Percentiles rank a stretch among this genome's conserved stretches.
Conservation (phyloP, 35 echinoderm and acorn worm species). For the Ptychodera flava region DNA sequence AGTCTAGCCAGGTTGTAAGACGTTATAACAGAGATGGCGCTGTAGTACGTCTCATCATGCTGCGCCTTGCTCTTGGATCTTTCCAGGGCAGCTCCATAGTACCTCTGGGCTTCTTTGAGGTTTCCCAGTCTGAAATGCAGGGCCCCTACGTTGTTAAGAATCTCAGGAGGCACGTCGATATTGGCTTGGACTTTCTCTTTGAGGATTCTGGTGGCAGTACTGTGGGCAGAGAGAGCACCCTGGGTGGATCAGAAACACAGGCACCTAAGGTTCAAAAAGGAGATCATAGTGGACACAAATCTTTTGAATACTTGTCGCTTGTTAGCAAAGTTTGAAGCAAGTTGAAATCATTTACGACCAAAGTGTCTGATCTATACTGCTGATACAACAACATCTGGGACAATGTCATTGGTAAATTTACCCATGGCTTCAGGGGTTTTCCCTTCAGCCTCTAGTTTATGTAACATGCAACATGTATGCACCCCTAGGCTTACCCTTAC, state of each 20-base stretch:
- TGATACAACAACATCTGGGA: too few relatives aligned
- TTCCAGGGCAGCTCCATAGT: constrained; percentile 86
- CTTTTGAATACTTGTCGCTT: too few relatives aligned
- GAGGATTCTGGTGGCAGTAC: constrained; percentile 84
- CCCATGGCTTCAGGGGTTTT: too few relatives aligned
- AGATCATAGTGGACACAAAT: too few relatives aligned
- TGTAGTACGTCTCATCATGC: constrained; percentile 95
- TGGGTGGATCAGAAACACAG: constrained; percentile 1
- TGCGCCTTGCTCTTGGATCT: constrained; percentile 55
- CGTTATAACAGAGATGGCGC: constrained; percentile 87
- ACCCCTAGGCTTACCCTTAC: too few relatives aligned
- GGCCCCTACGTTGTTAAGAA: constrained; percentile 92
- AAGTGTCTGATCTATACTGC: too few relatives aligned
- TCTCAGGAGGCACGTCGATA: constrained; percentile 87
- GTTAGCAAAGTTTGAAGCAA: too few relatives aligned
- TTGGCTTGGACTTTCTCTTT: constrained; percentile 89
- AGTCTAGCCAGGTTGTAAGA: constrained; percentile 84
- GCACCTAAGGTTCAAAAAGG: too few relatives aligned
- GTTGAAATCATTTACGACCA: too few relatives aligned
- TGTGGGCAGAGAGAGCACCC: constrained; percentile 69
- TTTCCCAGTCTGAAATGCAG: constrained; percentile 85
- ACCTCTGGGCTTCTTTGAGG: constrained; percentile 71
- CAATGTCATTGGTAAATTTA: too few relatives aligned
- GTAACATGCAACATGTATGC: too few relatives aligned
- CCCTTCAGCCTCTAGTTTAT: too few relatives aligned